Base-by-base conservation (phyloP, 2,888 invertebrate genomes). In the Spodoptera littoralis region DNA sequence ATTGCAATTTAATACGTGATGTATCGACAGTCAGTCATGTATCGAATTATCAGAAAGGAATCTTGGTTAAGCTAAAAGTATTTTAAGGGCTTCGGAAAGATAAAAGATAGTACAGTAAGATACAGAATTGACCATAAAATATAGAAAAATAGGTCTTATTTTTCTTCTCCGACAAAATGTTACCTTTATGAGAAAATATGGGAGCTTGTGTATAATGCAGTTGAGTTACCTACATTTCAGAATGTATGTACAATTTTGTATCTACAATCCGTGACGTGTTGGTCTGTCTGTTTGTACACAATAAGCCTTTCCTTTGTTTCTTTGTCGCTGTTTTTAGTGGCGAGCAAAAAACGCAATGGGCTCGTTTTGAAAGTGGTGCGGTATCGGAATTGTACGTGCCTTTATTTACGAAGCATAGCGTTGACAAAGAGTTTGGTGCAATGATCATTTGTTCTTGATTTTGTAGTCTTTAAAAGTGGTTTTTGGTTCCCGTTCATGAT, bases 321-420 rank as follows among this genome's bases (percentile, higher is more conserved):
- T 65, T 75, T 76, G 72, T 76, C 53, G 12, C 56, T 72, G 76
- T 76, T 76, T 76, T 76, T 66, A 72, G 57, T 53, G 12, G 18
- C 46, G 22, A 52, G 55, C 67, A 70, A 70, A 73, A 69, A 70
- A 58, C 43, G 9, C 27, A 51, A 58, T 60, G 9, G 45, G 51
- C 30, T 49, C 11, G 57, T 71, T 70, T 70, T 51, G 65, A 75
- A 75, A 71, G 71, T 42, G 48, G 57, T 59, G 65, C 71, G 36
- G 52, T 70, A 70, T 75, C 41, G 51, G 50, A 42, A 43, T 52
- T 62, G 24, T 46, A 47, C 18, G 45, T 18, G 13, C 30, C 47
- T 52, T 60, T 60, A 52, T 30, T 48, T 45, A 24, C 6, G 30
- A 48, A n/a, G 44, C 9, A 47, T 18, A n/a, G 30, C n/a, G 11